Evolutionary conservation across 1,140 invertebrate genomes (phyloP).

Genomic region (Nebria ingens): DNA sequence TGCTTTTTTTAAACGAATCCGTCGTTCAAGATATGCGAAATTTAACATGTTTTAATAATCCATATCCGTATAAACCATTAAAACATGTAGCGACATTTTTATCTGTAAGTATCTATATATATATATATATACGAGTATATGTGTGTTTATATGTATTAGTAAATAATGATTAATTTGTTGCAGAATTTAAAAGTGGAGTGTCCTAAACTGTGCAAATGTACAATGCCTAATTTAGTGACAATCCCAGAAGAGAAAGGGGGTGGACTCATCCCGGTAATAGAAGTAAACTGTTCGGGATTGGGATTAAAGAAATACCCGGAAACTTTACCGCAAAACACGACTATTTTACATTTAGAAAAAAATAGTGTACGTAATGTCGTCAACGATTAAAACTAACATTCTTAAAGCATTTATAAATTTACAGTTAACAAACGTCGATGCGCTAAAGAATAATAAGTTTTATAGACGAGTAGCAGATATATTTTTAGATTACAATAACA

Average conservation of each 20-base stretch:
- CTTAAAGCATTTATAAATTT: constrained; percentile 11
- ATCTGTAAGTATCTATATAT: neutral
- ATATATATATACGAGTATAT: too few species aligned
- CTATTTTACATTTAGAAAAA: constrained; percentile 40
- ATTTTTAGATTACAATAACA: constrained; percentile 63
- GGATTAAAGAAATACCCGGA: constrained; percentile 40
- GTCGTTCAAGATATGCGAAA: neutral
- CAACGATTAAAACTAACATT: neutral
- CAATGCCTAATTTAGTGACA: constrained; percentile 36
- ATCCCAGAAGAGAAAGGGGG: constrained; percentile 30
- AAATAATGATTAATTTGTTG: constrained; percentile 26
- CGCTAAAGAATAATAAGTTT: constrained; percentile 50
- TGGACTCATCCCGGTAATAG: constrained; percentile 35
- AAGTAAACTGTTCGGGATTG: constrained; percentile 45
- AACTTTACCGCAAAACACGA: constrained; percentile 44
- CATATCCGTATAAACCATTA: constrained; percentile 1
- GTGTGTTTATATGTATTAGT: too few species aligned
- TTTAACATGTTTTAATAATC: neutral
- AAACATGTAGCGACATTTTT: neutral
- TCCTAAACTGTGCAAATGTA: constrained; percentile 29
- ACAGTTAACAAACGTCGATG: constrained; percentile 50
- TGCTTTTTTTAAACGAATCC: constrained; percentile 12
- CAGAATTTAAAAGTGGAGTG: constrained; percentile 22
- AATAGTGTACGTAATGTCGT: constrained; percentile 39
- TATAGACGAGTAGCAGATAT: constrained; percentile 58